phyloP scores from a whole-genome alignment of 1,140 invertebrate species.

The Heliothis subflexa region DNA sequence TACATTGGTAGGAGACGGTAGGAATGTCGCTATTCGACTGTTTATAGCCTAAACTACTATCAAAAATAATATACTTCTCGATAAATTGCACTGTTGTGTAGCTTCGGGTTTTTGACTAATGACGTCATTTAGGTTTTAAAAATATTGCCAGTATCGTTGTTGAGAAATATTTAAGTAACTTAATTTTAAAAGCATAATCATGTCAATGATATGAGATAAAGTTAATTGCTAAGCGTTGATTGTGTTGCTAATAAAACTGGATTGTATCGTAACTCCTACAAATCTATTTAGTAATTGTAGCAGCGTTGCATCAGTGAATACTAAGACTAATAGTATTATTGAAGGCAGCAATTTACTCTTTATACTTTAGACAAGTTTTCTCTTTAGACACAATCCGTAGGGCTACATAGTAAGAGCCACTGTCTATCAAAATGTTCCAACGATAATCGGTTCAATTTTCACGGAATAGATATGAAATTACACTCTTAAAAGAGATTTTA shows the following conservation, averaged over 20 bases:
- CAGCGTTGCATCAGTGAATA: background rate
- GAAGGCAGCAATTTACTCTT: constrained; percentile 55
- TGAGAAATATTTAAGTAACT: background rate
- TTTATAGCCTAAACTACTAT: too few species aligned
- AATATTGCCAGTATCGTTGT: too few species aligned
- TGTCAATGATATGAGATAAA: too few species aligned
- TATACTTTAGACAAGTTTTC: constrained; percentile 56
- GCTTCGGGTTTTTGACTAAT: too few species aligned
- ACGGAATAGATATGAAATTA: background rate
- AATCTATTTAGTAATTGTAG: constrained; percentile 2
- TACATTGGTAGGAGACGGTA: constrained; percentile 34
- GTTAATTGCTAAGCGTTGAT: too few species aligned
- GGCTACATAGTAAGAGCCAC: constrained; percentile 33
- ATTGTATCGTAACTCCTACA: background rate
- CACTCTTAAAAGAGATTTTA: background rate
- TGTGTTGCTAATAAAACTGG: too few species aligned
- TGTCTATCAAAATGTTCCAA: constrained; percentile 40
- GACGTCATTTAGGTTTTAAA: too few species aligned
- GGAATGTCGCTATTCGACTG: background rate
- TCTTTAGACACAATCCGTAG: constrained; percentile 35
- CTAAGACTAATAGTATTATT: constrained; percentile 28
- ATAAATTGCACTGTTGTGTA: too few species aligned
- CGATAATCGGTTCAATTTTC: constrained; percentile 10
- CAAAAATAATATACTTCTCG: too few species aligned
- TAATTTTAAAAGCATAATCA: too few species aligned